Evolutionary conservation across 2,797 vertebrate species (phyloP), one percentile per base, ranked within the genome.

Genomic region (Pyrocephalus nanus): DNA sequence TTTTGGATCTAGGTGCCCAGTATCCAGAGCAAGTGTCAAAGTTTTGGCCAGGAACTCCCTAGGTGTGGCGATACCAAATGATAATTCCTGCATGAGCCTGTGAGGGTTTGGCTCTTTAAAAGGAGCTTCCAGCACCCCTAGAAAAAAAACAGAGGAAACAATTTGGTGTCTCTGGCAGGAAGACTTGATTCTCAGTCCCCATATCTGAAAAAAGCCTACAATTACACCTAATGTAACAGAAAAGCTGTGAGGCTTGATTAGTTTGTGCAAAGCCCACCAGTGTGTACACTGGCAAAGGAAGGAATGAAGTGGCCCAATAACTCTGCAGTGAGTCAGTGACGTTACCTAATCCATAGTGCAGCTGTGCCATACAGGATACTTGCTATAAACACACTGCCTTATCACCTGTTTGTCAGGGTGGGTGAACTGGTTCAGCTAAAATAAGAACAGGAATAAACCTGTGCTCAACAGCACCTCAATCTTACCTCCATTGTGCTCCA

Each of bases 391-490:
- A 92, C 83, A 19, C 38, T 64, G 88, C 53, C 48, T 84, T 94
- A 92, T 95, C 96, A 51, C 64, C 34, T 88, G 1, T 84, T 94
- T 92, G 42, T 36, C 2, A 4, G 75, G 45, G 55, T 92, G 42
- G 60, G 45, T 85, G 74, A 87, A 72, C 66, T 85, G 71, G 80
- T 84, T 94, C 71, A 65, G 67, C 88, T 94, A 87, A 96, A 96
- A 93, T 88, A 94, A 74, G 74, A 94, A 90, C 67, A 94, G 90
- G 83, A 79, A 58, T 86, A 90, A 90, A 79, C 58, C 67, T 67
- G 60, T 6, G 4, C 43, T 53, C 4, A 3, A 32, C 27, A 60
- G 40, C 65, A 54, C n/a, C 92, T 83, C 65, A 32, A 14, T 64
- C 48, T 90, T 45, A 45, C 48, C 38, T 75, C 67, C 0, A 2